phyloP scores from a whole-genome alignment of 2,113 vertebrate genomes.

The Aix galericulata region DNA sequence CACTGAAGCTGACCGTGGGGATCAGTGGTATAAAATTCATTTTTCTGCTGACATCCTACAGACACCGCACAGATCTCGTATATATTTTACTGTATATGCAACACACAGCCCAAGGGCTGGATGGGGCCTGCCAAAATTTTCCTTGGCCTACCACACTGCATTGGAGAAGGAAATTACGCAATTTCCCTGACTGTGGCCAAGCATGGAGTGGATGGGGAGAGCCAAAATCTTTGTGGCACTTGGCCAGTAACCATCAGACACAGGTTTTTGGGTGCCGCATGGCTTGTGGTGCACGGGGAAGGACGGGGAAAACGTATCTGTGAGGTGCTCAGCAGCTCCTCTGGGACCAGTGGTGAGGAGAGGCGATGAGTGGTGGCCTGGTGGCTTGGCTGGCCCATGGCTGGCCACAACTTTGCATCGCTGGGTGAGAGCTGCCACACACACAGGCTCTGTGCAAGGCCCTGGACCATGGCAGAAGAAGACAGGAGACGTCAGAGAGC shows the following conservation, averaged over 20 bases:
- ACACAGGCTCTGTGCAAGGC: neutral
- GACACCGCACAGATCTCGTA: accelerated
- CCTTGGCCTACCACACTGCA: accelerated
- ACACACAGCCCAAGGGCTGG: neutral
- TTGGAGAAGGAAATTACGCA: neutral
- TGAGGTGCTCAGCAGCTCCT: neutral
- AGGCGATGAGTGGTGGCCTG: neutral
- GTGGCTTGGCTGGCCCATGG: neutral
- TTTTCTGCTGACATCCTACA: neutral
- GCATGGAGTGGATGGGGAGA: neutral
- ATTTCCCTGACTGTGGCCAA: neutral
- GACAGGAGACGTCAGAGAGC: neutral
- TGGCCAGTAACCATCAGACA: neutral
- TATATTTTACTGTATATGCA: neutral
- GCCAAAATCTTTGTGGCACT: neutral
- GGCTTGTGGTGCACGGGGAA: neutral
- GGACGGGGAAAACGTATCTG: neutral
- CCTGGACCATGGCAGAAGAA: neutral
- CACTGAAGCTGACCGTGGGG: neutral
- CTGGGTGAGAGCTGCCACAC: neutral
- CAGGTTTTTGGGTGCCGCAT: neutral
- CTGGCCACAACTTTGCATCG: neutral
- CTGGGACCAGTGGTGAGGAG: neutral
- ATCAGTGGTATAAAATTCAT: neutral
- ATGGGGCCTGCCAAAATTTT: neutral